Evolutionary conservation across 2,888 invertebrate species (phyloP).

Genomic region (Pristionchus mayeri): DNA sequence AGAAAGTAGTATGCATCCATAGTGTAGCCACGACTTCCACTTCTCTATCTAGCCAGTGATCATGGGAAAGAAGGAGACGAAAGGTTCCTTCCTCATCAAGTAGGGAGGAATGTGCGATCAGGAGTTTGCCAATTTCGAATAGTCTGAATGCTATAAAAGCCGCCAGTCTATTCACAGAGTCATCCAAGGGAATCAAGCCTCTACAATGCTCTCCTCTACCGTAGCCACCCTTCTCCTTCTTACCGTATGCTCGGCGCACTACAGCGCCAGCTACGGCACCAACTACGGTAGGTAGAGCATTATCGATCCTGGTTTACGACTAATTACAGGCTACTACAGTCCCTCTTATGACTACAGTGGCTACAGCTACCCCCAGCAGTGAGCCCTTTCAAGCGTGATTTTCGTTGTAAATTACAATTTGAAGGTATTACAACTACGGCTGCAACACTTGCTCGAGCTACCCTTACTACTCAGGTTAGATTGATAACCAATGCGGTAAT

Average conservation of each 20-base stretch:
- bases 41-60: too few relatives aligned
- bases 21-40: too few relatives aligned
- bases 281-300: conserved; percentile 16
- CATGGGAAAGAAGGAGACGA: too few relatives aligned
- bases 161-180: too few relatives aligned
- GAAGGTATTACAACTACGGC: conserved; percentile 33
- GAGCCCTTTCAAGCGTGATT: not conserved
- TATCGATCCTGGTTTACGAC: not conserved
- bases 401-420: not conserved
- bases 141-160: too few relatives aligned
- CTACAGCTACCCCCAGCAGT: conserved; percentile 20
- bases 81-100: too few relatives aligned
- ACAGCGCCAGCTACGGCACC: conserved; percentile 12
- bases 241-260: conserved; percentile 25
- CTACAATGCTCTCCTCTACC: too few relatives aligned
- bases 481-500: not conserved
- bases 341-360: not conserved
- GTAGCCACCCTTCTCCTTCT: too few relatives aligned
- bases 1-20: too few relatives aligned
- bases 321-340: conserved; percentile 8
- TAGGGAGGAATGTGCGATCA: too few relatives aligned
- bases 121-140: too few relatives aligned
- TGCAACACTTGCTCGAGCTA: not conserved
- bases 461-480: not conserved
- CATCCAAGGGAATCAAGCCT: too few relatives aligned